Evolutionary conservation across 2,888 invertebrate species (phyloP).

Genomic region (Sclerodermus sp.): DNA sequence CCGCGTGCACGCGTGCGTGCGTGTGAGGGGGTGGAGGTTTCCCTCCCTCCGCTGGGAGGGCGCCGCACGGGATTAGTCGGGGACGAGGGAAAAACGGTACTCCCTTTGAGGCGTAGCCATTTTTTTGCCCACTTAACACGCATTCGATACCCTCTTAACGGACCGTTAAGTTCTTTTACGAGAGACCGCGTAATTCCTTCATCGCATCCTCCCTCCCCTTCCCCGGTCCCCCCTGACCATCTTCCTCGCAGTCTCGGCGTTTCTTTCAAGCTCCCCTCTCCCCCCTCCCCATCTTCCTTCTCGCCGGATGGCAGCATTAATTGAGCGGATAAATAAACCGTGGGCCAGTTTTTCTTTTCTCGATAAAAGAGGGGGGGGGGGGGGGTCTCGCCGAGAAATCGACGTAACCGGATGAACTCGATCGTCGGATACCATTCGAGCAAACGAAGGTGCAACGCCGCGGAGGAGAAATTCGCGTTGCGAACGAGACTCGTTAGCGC

Average conservation of each 20-base stretch:
- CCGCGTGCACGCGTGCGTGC: too few relatives aligned
- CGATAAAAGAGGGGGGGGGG: too few relatives aligned
- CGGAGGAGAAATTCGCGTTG: too few relatives aligned
- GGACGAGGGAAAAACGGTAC: neutral
- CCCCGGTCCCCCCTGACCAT: neutral
- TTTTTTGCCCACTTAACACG: slow-evolving; percentile 33
- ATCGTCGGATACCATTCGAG: too few relatives aligned
- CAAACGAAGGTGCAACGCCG: too few relatives aligned
- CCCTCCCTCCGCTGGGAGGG: too few relatives aligned
- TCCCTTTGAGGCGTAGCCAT: neutral
- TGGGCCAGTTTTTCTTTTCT: too few relatives aligned
- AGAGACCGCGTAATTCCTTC: slow-evolving; percentile 36
- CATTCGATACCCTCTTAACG: slow-evolving; percentile 28
- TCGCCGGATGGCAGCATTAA: slow-evolving; percentile 1
- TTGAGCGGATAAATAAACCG: neutral
- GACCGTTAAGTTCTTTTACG: slow-evolving; percentile 36
- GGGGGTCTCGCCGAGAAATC: too few relatives aligned
- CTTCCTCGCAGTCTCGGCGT: neutral
- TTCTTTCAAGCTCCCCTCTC: neutral
- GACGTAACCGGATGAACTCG: too few relatives aligned
- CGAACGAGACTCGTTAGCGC: too few relatives aligned
- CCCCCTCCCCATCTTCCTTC: neutral
- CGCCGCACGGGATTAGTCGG: too few relatives aligned
- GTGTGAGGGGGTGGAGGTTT: too few relatives aligned
- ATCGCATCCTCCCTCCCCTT: slow-evolving; percentile 21